Conservation (phyloP, 2,113 vertebrate species). For the Bos javanicus region DNA sequence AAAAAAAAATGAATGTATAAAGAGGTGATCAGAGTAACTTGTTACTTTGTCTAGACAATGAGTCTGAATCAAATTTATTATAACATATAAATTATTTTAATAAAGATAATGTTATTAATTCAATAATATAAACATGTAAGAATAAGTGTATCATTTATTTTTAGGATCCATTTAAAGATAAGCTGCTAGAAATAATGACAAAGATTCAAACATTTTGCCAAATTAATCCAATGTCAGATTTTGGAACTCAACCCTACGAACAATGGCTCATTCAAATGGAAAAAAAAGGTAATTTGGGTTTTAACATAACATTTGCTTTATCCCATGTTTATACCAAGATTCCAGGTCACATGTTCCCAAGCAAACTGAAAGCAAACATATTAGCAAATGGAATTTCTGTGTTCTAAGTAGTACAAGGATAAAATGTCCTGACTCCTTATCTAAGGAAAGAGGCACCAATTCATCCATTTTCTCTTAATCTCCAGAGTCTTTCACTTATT, state of each 20-base stretch:
- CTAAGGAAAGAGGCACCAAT: neutral
- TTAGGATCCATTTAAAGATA: slow-evolving; percentile 94
- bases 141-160: slow-evolving; percentile 65
- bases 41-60: neutral
- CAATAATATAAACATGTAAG: slow-evolving; percentile 4
- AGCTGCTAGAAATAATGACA: slow-evolving; percentile 90
- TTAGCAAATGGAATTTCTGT: slow-evolving; percentile 10
- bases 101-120: slow-evolving; percentile 1
- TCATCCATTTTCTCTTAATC: neutral
- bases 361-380: neutral
- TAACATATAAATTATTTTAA: neutral
- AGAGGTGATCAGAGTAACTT: neutral
- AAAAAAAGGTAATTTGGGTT: slow-evolving; percentile 83
- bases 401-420: neutral
- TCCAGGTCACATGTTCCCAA: neutral
- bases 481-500: neutral
- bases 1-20: neutral
- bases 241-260: slow-evolving; percentile 93
- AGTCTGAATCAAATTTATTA: neutral
- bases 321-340: neutral
- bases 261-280: slow-evolving; percentile 93
- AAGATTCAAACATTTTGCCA: slow-evolving; percentile 87
- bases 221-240: slow-evolving; percentile 84
- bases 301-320: neutral
- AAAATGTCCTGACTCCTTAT: neutral